A percentile compares a stretch with the other conserved stretches of the same genome.
These are phyloP conservation scores for Geotrypetes seraphini DNA, from an alignment of 2,797 vertebrate species.

Conservation along the genomic window DNA sequence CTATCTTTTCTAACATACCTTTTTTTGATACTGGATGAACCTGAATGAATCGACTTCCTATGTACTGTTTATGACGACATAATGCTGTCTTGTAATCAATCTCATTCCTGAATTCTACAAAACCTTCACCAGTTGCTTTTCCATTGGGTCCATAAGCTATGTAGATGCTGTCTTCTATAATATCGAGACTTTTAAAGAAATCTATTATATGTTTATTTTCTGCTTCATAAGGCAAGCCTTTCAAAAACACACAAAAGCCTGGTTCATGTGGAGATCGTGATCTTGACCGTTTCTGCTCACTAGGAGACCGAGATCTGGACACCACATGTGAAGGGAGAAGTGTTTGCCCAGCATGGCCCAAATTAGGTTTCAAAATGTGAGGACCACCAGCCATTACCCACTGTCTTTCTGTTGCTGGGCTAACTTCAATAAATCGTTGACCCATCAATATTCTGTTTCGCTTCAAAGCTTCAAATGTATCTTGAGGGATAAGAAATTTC, in stretches of 20 bases:
- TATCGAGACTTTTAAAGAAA: conserved; percentile 90
- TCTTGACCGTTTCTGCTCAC: conserved; percentile 74
- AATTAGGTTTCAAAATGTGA: conserved; percentile 54
- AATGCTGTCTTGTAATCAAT: conserved; percentile 86
- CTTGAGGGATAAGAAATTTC: conserved; percentile 88
- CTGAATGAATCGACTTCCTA: conserved; percentile 94
- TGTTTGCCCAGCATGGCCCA: conserved; percentile 23
- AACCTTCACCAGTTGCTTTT: conserved; percentile 92
- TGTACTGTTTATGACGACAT: conserved; percentile 93
- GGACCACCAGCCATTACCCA: conserved; percentile 76
- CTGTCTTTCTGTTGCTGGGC: conserved; percentile 84
- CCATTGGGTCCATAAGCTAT: conserved; percentile 94
- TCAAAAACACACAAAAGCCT: conserved; percentile 92
- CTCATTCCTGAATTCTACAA: conserved; percentile 90
- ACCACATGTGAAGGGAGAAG: conserved; percentile 53
- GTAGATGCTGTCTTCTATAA: conserved; percentile 92
- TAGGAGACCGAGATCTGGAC: conserved; percentile 53
- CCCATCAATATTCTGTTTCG: conserved; percentile 88
- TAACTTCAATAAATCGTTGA: conserved; percentile 88
- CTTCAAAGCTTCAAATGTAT: conserved; percentile 90
- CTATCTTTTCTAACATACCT: conserved; percentile 94
- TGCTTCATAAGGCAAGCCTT: conserved; percentile 92
- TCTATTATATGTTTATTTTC: conserved; percentile 94
- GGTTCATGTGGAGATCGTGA: conserved; percentile 90
- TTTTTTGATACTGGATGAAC: conserved; percentile 92